Conservation (phyloP, 2,797 vertebrate genomes). For the Hippopotamyrus pictus region DNA sequence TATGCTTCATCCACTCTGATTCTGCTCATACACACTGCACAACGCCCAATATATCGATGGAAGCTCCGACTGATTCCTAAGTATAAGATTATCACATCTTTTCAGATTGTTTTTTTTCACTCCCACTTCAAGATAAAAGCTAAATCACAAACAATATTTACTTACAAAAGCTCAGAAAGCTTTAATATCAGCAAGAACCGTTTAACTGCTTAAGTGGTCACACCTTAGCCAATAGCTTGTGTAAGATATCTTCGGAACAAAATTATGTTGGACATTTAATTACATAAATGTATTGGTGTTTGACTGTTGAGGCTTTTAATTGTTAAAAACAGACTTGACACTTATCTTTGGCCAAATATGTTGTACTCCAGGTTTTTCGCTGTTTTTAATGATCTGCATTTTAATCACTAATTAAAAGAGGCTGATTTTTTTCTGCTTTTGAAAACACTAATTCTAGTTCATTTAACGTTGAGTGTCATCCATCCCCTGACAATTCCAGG, state of each 20-base stretch:
- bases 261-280: neutral
- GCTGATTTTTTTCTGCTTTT: neutral
- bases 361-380: neutral
- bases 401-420: neutral
- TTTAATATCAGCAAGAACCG: neutral
- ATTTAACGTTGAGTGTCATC: neutral
- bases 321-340: neutral
- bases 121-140: neutral
- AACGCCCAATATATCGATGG: neutral
- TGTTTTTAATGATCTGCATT: neutral
- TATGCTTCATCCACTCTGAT: neutral
- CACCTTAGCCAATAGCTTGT: neutral
- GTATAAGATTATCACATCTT: neutral
- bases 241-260: neutral
- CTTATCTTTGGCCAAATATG: neutral
- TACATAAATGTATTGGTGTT: neutral
- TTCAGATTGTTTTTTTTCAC: neutral
- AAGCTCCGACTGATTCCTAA: neutral
- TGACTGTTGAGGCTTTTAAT: neutral
- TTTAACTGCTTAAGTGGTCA: neutral
- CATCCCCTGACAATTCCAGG: neutral
- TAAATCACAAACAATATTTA: neutral
- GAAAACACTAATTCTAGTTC: neutral
- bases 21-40: neutral
- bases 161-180: neutral